Percentiles rank a stretch among this genome's conserved stretches.
These are phyloP conservation scores for Hephaestus fuliginosus DNA, from an alignment of 2,797 vertebrate species.

Conservation along the genomic window DNA sequence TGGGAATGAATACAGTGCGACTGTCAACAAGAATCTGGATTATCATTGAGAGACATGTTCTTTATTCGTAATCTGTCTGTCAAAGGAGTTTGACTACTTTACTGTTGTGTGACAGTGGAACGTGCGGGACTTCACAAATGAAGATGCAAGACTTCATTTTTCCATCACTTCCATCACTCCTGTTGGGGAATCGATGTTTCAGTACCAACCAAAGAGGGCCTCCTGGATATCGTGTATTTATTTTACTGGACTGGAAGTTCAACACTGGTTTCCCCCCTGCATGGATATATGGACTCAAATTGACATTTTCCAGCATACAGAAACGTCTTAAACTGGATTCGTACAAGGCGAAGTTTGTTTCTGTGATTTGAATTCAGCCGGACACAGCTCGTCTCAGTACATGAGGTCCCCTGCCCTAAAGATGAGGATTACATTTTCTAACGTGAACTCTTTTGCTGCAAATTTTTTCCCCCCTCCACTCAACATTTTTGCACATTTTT, in stretches of 20 bases:
- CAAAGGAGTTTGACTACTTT: slow-evolving; percentile 58
- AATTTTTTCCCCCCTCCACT: slow-evolving; percentile 72
- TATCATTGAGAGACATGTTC: slow-evolving; percentile 51
- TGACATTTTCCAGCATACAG: slow-evolving; percentile 54
- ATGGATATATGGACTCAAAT: slow-evolving; percentile 60
- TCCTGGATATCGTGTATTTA: slow-evolving; percentile 67
- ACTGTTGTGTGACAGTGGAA: slow-evolving; percentile 40
- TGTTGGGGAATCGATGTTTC: slow-evolving; percentile 35
- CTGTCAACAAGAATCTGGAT: slow-evolving; percentile 69
- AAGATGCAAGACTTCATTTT: slow-evolving; percentile 59
- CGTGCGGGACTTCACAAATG: slow-evolving; percentile 47
- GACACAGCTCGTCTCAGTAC: slow-evolving; percentile 57
- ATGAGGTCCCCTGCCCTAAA: slow-evolving; percentile 46
- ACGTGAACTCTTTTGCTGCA: slow-evolving; percentile 56
- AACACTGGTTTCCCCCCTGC: neutral
- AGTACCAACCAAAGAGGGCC: slow-evolving; percentile 42
- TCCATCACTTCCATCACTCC: neutral
- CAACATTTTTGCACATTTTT: slow-evolving; percentile 83
- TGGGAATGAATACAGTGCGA: slow-evolving; percentile 44
- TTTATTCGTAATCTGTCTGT: slow-evolving; percentile 32
- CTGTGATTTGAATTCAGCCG: slow-evolving; percentile 52
- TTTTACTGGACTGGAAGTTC: slow-evolving; percentile 44
- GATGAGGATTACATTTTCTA: slow-evolving; percentile 83
- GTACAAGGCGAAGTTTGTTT: slow-evolving; percentile 47
- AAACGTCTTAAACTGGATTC: slow-evolving; percentile 52